Evolutionary conservation across 2,797 vertebrate genomes (phyloP).

Genomic region (Limosa lapponica): DNA sequence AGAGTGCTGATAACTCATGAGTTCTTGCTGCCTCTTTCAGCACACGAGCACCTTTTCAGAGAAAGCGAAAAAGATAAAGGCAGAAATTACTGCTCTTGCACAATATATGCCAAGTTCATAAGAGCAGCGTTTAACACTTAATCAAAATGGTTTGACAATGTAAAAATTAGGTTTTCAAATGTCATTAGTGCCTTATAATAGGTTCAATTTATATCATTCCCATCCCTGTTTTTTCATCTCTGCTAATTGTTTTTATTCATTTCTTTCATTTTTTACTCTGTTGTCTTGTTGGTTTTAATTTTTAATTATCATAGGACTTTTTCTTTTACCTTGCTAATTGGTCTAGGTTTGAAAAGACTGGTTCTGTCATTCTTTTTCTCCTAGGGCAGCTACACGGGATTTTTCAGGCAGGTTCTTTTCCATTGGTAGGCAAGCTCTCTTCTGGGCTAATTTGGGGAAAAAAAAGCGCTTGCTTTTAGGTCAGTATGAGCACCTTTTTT

Average conservation of each 20-base stretch:
- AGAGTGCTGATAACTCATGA: background rate
- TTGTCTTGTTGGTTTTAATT: slow-evolving; percentile 78
- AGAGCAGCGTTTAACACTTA: slow-evolving; percentile 72
- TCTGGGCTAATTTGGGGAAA: background rate
- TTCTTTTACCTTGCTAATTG: slow-evolving; percentile 63
- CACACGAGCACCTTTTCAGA: slow-evolving; percentile 42
- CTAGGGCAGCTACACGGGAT: slow-evolving; percentile 5
- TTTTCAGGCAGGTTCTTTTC: slow-evolving; percentile 20
- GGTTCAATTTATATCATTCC: slow-evolving; percentile 76
- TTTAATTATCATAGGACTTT: slow-evolving; percentile 75
- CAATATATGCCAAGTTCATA: slow-evolving; percentile 58
- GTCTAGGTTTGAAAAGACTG: slow-evolving; percentile 46
- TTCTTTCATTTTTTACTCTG: slow-evolving; percentile 79
- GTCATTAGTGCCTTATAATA: slow-evolving; percentile 80
- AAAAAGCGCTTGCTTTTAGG: background rate
- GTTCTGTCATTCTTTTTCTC: slow-evolving; percentile 54
- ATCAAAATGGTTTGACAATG: slow-evolving; percentile 79
- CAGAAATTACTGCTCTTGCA: slow-evolving; percentile 51
- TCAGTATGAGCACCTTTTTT: background rate
- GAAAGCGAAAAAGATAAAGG: slow-evolving; percentile 30
- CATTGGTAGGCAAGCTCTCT: background rate
- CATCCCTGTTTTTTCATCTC: slow-evolving; percentile 69
- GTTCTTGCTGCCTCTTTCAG: background rate
- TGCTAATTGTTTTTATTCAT: slow-evolving; percentile 77
- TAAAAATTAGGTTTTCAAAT: slow-evolving; percentile 78